Evolutionary conservation across 2,797 vertebrate genomes (phyloP).

Genomic region (Allobates femoralis): DNA sequence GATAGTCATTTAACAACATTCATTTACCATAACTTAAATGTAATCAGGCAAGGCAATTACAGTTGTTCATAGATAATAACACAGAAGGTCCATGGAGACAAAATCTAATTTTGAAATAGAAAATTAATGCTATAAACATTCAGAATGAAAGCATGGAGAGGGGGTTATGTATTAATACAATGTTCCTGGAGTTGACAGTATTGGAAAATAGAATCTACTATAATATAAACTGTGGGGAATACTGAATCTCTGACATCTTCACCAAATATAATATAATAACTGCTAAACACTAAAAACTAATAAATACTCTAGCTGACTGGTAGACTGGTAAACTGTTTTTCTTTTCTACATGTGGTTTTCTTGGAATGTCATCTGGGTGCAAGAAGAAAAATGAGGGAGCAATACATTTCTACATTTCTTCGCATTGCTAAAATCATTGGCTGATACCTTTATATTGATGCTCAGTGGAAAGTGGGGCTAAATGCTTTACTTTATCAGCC

Average conservation of each 20-base stretch:
- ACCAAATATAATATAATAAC: constrained; percentile 21
- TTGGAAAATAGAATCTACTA: constrained; percentile 25
- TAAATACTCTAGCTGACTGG: background rate
- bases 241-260: constrained; percentile 23
- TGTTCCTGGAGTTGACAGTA: constrained; percentile 22
- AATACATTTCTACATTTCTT: background rate
- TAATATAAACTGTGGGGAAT: constrained; percentile 18
- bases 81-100: constrained; percentile 58
- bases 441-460: too few species aligned
- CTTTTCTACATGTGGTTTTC: background rate
- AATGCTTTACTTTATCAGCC: too few species aligned
- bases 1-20: constrained; percentile 62
- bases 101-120: constrained; percentile 59
- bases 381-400: background rate
- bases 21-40: constrained; percentile 63
- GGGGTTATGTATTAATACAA: constrained; percentile 30
- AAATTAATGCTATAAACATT: constrained; percentile 59
- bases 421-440: too few species aligned
- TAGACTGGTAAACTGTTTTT: background rate
- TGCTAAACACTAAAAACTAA: background rate
- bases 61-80: constrained; percentile 60
- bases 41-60: constrained; percentile 62
- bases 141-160: constrained; percentile 32
- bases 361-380: background rate
- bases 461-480: too few species aligned